Conservation (phyloP, 2,888 invertebrate genomes). For the Pseudococcus viburni region DNA sequence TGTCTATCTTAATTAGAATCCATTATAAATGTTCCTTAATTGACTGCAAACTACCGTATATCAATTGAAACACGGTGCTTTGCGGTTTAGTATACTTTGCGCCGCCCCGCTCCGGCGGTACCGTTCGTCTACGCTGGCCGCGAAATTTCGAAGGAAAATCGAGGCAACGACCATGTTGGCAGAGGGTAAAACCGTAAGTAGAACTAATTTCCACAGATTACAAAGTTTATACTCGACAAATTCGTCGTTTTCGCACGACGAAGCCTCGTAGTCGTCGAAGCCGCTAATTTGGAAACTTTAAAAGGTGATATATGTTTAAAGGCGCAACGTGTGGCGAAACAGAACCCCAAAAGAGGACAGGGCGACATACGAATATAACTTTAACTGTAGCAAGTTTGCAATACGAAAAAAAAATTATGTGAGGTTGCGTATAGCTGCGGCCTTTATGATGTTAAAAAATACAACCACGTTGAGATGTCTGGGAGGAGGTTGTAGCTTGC, state of each 20-base stretch:
- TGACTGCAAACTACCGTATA: constrained; percentile 54
- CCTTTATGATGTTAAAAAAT: constrained; percentile 1
- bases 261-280: neutral
- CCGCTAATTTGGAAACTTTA: constrained; percentile 42
- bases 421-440: neutral
- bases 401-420: neutral
- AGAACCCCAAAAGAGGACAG: neutral
- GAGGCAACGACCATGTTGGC: too few species aligned
- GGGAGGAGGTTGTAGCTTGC: neutral
- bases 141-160: neutral
- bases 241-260: neutral
- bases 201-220: constrained; percentile 55
- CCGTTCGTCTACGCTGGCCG: neutral
- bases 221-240: constrained; percentile 45
- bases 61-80: constrained; percentile 48
- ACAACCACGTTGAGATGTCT: neutral
- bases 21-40: constrained; percentile 57
- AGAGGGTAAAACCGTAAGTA: constrained; percentile 4
- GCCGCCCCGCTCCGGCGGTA: neutral
- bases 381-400: neutral
- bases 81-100: neutral
- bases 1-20: constrained; percentile 46
- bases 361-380: neutral
- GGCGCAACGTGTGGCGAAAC: neutral
- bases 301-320: neutral